These are phyloP conservation scores for Brachionus manjavacas DNA, from an alignment of 1,140 invertebrate species.

Conservation along the genomic window DNA sequence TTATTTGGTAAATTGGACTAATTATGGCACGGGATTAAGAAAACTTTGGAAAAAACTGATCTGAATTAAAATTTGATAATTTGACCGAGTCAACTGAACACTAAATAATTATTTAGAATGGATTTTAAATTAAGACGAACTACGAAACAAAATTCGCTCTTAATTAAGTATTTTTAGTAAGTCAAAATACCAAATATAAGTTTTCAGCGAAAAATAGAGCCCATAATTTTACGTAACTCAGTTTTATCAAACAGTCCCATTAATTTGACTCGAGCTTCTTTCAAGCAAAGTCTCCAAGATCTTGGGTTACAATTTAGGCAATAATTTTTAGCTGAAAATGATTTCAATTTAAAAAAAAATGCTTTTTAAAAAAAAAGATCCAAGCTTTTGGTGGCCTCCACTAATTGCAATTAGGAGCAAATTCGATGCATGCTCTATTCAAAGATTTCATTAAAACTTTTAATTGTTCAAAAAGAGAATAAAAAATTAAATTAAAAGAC, in stretches of 20 bases:
- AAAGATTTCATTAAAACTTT: neutral
- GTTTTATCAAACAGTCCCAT: neutral
- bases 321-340: neutral
- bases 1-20: neutral
- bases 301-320: neutral
- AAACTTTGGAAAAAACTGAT: neutral
- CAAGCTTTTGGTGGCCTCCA: neutral
- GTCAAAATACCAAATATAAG: slow-evolving; percentile 1
- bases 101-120: neutral
- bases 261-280: neutral
- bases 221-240: slow-evolving; percentile 17
- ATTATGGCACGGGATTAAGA: neutral
- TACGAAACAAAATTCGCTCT: neutral
- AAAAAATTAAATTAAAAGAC: slow-evolving; percentile 8
- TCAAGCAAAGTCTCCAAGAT: neutral
- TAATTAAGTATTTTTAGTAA: neutral
- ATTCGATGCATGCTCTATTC: slow-evolving; percentile 2
- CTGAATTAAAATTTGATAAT: neutral
- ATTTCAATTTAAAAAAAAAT: neutral
- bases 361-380: neutral
- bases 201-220: neutral
- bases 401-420: slow-evolving; percentile 1
- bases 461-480: neutral
- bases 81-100: neutral
- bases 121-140: neutral